Conservation (phyloP, 2,888 invertebrate species). For the Cataglyphis altisquamis region DNA sequence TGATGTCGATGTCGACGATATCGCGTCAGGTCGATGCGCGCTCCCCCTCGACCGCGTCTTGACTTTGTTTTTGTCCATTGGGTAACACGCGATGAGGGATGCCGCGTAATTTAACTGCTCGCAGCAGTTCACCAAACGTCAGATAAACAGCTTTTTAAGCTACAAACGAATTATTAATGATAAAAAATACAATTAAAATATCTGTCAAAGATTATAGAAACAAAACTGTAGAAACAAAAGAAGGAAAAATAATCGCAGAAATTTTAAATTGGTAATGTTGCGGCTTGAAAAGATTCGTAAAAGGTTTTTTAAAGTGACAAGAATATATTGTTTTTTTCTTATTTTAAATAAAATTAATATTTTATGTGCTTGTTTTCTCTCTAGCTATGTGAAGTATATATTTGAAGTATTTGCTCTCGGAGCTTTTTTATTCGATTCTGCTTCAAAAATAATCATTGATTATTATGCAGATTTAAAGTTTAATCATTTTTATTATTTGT, state of each 20-base stretch:
- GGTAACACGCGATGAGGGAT: background rate
- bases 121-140: background rate
- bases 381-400: background rate
- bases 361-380: background rate
- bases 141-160: background rate
- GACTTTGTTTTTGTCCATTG: slow-evolving; percentile 11
- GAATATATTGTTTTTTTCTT: background rate
- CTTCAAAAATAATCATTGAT: background rate
- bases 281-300: background rate
- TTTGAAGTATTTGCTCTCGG: background rate
- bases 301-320: background rate
- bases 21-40: background rate
- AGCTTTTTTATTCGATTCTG: background rate
- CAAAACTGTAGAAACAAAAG: background rate
- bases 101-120: slow-evolving; percentile 11
- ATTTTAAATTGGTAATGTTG: background rate
- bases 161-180: background rate
- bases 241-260: background rate
- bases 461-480: background rate
- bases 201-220: background rate
- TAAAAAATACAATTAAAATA: background rate
- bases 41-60: background rate
- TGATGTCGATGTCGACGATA: slow-evolving; percentile 22
- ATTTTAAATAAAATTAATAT: background rate
- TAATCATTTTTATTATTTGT: background rate